Conservation (phyloP, 1,140 invertebrate genomes). For the Drosophila auraria region DNA sequence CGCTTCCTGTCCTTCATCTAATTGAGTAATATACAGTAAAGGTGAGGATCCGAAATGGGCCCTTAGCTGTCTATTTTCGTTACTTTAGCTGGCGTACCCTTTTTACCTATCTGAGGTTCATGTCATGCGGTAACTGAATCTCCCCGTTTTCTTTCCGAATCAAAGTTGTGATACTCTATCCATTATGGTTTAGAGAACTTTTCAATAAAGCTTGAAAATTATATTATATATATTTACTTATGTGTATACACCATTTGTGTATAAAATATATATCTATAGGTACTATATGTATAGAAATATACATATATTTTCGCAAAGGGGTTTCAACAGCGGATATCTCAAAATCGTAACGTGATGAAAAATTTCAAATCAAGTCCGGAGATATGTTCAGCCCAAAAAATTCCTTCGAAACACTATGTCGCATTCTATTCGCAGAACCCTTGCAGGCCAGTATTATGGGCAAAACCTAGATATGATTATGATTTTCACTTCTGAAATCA, state of each 20-base stretch:
- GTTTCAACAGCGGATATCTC: neutral
- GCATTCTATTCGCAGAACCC: too few relatives aligned
- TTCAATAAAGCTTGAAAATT: too few relatives aligned
- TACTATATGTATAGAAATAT: too few relatives aligned
- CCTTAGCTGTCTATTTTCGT: constrained; percentile 16
- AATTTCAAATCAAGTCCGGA: too few relatives aligned
- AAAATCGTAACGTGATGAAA: too few relatives aligned
- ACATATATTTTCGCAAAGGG: too few relatives aligned
- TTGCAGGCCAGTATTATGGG: too few relatives aligned
- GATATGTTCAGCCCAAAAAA: too few relatives aligned
- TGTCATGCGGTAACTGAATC: constrained; percentile 60
- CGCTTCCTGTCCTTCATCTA: constrained; percentile 3
- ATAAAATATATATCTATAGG: too few relatives aligned
- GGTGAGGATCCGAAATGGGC: constrained; percentile 1
- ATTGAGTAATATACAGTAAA: constrained; percentile 17
- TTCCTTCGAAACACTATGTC: too few relatives aligned
- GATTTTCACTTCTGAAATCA: neutral
- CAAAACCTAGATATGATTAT: neutral
- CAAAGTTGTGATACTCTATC: constrained; percentile 18
- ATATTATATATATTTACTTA: too few relatives aligned
- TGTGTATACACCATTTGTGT: too few relatives aligned
- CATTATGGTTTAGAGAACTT: neutral
- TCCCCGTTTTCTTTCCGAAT: constrained; percentile 8
- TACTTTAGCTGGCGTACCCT: constrained; percentile 13
- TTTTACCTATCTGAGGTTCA: constrained; percentile 43